A percentile compares a stretch with the other conserved stretches of the same genome.
Evolutionary conservation across 2,888 invertebrate genomes (phyloP).

Genomic region (Chromoteleia sp.): DNA sequence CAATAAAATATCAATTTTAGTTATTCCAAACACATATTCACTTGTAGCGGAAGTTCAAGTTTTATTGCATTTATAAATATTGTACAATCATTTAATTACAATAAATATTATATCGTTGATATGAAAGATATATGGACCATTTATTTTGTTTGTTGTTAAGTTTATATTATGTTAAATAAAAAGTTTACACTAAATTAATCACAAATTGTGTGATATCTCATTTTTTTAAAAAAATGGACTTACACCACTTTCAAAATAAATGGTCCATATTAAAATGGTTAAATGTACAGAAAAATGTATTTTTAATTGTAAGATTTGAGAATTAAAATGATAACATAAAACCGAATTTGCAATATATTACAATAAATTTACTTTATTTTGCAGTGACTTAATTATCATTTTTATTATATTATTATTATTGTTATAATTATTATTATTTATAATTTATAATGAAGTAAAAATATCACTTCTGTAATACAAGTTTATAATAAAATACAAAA

Average conservation of each 20-base stretch:
- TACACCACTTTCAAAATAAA: no score
- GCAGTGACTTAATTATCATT: background rate
- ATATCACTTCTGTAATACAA: constrained; percentile 3
- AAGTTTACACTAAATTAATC: no score
- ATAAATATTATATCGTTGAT: background rate
- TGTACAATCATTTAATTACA: background rate
- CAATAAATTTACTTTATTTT: background rate
- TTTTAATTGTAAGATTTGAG: background rate
- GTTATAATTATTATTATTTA: background rate
- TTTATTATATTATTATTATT: no score
- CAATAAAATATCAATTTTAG: constrained; percentile 40
- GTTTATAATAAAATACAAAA: constrained; percentile 21
- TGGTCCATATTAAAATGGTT: constrained; percentile 10
- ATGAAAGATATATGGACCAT: constrained; percentile 10
- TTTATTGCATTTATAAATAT: constrained; percentile 3
- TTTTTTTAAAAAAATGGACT: no score
- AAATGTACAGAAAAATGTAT: background rate
- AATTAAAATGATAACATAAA: background rate
- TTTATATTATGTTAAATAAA: no score
- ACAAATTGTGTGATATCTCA: no score
- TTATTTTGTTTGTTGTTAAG: no score
- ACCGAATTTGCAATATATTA: background rate
- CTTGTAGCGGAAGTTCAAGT: constrained; percentile 25
- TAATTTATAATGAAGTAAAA: background rate
- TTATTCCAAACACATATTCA: constrained; percentile 41